These are phyloP conservation scores for Oreotrochilus melanogaster DNA, from an alignment of 2,113 vertebrate species.

Conservation along the genomic window DNA sequence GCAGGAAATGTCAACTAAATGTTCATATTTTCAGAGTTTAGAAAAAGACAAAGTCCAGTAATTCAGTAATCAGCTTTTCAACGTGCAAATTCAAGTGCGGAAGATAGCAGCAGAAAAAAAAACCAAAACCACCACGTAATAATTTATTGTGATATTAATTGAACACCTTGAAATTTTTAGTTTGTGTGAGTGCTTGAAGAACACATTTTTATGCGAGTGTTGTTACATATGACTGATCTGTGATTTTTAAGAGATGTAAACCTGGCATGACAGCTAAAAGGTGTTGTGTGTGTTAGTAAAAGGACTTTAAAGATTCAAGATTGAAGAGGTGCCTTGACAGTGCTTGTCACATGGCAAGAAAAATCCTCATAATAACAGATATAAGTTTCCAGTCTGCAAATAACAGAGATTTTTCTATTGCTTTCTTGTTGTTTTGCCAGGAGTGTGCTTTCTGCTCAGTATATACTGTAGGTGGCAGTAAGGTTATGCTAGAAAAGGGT, in stretches of 20 bases:
- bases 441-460: background rate
- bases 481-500: background rate
- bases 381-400: background rate
- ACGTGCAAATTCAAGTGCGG: background rate
- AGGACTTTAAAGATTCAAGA: background rate
- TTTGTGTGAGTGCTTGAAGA: background rate
- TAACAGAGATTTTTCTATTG: background rate
- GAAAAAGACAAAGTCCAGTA: background rate
- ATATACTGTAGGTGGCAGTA: conserved; percentile 56
- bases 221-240: background rate
- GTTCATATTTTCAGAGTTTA: background rate
- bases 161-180: background rate
- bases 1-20: background rate
- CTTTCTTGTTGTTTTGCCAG: background rate
- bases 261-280: background rate
- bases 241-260: background rate
- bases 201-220: background rate
- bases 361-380: background rate
- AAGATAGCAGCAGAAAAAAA: background rate
- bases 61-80: background rate
- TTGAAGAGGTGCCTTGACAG: background rate
- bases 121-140: background rate
- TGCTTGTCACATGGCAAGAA: background rate
- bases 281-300: background rate
- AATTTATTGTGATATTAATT: background rate